Evolutionary conservation across 2,797 vertebrate species (phyloP).

Genomic region (Erithacus rubecula): DNA sequence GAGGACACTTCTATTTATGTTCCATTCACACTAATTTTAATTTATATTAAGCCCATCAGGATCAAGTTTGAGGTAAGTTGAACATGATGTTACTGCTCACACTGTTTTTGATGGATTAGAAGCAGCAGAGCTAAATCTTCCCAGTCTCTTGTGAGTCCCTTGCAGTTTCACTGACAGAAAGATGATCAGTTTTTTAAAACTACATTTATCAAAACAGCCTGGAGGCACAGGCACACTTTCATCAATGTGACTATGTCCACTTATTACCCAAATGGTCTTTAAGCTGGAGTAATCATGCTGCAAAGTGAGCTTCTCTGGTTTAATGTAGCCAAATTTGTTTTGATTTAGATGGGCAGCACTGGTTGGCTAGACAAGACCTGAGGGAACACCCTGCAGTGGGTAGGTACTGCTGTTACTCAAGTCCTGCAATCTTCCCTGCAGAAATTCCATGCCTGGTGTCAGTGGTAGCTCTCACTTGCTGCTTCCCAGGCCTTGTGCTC

Average conservation of each 20-base stretch:
- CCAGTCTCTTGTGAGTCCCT: neutral
- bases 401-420: neutral
- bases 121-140: neutral
- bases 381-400: neutral
- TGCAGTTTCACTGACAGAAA: neutral
- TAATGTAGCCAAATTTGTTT: neutral
- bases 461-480: fast-evolving
- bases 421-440: neutral
- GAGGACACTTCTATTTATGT: constrained; percentile 28
- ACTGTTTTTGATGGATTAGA: constrained; percentile 13
- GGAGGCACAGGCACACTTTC: neutral
- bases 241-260: neutral
- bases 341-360: neutral
- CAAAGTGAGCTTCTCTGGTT: neutral
- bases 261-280: neutral
- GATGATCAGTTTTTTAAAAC: neutral
- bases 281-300: neutral
- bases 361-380: neutral
- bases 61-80: constrained; percentile 8
- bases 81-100: neutral
- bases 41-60: constrained; percentile 28
- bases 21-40: constrained; percentile 2
- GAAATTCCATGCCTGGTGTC: neutral
- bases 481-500: neutral
- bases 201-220: neutral